Base-by-base conservation (phyloP, 2,888 invertebrate genomes). In the Pollenia labialis region DNA sequence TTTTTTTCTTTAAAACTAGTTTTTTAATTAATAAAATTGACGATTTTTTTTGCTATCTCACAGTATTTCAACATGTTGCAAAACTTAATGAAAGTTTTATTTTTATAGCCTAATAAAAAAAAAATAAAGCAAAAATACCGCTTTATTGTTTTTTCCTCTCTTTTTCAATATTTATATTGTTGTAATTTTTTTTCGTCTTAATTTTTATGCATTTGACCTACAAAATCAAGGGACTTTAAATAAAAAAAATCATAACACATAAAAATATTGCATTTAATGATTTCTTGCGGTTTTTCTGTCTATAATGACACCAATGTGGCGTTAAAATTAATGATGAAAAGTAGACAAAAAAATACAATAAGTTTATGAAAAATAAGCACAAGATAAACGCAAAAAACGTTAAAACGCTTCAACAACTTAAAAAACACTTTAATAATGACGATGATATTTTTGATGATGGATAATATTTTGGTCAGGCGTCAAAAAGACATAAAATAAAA, bases 121-220 rank as follows among this genome's bases (percentile, higher is more conserved):
- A 46, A n/a, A n/a, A n/a, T n/a, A n/a, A 6, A 58, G 52, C 48
- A 44, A 54, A 62, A 64, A 58, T 14, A 48, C 56, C 48, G 48
- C 58, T 68, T 75, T 8, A 40, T 58, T 68, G 32, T 74, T 64
- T 8, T 62, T 52, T 16, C 9, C 9, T n/a, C 23, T 1, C 23
- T 54, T 54, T 48, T n/a, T n/a, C 44, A 46, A 18, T 71, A 44
- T 56, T 50, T 48, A 18, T 60, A 14, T 18, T 16, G 42, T 42
- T 32, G 32, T 46, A 18, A 18, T 52, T 18, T 52, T 64, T 58
- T 40, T 75, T 69, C 1, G 72, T 71, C 11, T 58, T 46, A 66
- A 74, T 58, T 75, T 81, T 75, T 44, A 86, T 86, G 64, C 69
- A 71, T 79, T 80, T 86, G 85, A 86, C 85, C 85, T 82, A 86